Base-by-base conservation (phyloP, 2,113 vertebrate genomes). In the Pedetes capensis region DNA sequence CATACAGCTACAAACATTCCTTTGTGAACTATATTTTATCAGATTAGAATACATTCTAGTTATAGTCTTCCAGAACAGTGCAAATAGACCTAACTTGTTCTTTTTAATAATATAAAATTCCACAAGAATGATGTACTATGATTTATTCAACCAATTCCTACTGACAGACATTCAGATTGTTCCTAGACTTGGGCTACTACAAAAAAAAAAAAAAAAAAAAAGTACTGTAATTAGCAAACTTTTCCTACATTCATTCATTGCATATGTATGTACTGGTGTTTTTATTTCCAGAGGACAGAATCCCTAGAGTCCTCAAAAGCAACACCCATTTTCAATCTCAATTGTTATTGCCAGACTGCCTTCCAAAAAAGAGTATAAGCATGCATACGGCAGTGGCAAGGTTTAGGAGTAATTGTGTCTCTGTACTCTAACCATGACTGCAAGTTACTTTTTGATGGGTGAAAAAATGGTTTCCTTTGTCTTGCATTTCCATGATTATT, bases 271-370 rank as follows among this genome's bases (percentile, higher is more conserved):
- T 34, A 72, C 13, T 37, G 51, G 17, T 39, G n/a, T 39, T 83
- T 76, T 96, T 64, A 91, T 23, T 63, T 89, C 57, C 68, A 68
- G 27, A 80, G n/a, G 64, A 80, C 49, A 96, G 86, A 85, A 75
- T 47, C n/a, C 68, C 32, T 79, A 8, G 17, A 68, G 79, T 59
- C 75, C 29, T 74, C 47, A 89, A 78, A 37, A 74, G 27, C 27
- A 79, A 72, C 9, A 32, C 27, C 2, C 64, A 84, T 42, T 84
- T 72, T 64, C 76, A 51, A 66, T 88, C 63, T 39, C 51, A 81
- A 44, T 5, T 42, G 69, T 8, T 86, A 76, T 8, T 86, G 76
- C 51, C 17, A 9, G 32, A 74, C 12, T 74, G 64, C 84, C 27
- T 94, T 89, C 85, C 49, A 78, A 74, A 92, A 90, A 74, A 59